Percentiles rank a stretch among this genome's conserved stretches.
phyloP scores from a whole-genome alignment of 2,888 invertebrate genomes.

The Lasioglossum calceatum region DNA sequence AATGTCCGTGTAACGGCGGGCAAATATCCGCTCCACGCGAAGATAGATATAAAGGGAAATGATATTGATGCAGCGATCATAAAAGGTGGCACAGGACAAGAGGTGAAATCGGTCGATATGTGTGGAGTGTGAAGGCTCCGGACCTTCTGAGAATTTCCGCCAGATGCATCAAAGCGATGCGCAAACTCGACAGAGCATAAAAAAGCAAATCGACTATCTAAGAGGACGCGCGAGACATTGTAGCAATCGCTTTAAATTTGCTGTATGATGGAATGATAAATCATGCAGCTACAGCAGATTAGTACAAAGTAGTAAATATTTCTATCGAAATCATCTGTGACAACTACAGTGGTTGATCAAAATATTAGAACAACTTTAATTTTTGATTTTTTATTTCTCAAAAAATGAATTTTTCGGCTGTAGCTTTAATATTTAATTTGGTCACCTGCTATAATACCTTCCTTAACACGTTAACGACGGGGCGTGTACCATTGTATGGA shows the following conservation, averaged over 20 bases:
- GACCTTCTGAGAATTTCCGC: constrained; percentile 3
- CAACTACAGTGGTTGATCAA: not conserved
- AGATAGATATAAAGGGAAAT: constrained; percentile 48
- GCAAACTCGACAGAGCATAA: not conserved
- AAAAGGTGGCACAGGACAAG: not conserved
- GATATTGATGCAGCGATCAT: constrained; percentile 53
- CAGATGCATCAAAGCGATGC: not conserved
- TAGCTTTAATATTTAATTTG: not conserved
- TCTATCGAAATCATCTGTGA: not conserved
- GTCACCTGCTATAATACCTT: not conserved
- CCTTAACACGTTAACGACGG: too few species aligned
- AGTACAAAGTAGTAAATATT: not conserved
- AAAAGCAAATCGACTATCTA: not conserved
- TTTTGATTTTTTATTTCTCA: not conserved
- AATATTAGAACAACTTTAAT: not conserved
- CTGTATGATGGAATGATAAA: not conserved
- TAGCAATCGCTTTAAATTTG: not conserved
- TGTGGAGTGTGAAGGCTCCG: not conserved
- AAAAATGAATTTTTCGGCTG: not conserved
- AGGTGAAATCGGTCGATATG: constrained; percentile 17
- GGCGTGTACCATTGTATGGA: too few species aligned
- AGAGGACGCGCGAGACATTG: not conserved
- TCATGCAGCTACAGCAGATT: not conserved
- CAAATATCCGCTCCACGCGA: constrained; percentile 30
- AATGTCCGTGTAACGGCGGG: constrained; percentile 37